phyloP scores from a whole-genome alignment of 2,797 vertebrate genomes.

The Macropus fuliginosus region DNA sequence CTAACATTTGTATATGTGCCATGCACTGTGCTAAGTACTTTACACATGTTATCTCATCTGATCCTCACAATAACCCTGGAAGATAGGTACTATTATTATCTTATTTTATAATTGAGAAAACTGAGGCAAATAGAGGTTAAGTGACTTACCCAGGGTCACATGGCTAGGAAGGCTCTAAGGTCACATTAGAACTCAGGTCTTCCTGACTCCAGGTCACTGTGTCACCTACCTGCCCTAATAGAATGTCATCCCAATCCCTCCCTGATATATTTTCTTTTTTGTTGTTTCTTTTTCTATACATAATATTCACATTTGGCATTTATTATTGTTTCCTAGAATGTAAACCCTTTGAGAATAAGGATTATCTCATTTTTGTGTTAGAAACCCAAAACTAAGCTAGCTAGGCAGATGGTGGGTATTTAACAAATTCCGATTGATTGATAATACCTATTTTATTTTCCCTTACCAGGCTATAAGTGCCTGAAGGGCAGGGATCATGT shows the following conservation, averaged over 20 bases:
- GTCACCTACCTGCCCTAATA: not conserved
- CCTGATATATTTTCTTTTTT: not conserved
- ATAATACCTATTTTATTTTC: not conserved
- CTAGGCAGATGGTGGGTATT: not conserved
- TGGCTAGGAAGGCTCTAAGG: not conserved
- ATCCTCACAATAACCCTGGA: not conserved
- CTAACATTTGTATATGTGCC: not conserved
- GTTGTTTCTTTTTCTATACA: not conserved
- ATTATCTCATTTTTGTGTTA: not conserved
- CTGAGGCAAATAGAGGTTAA: not conserved
- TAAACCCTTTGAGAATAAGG: not conserved
- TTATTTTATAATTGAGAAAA: not conserved
- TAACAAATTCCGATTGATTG: not conserved
- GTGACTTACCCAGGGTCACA: not conserved
- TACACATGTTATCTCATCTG: not conserved
- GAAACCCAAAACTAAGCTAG: not conserved
- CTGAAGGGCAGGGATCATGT: not conserved
- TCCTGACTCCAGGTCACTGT: not conserved
- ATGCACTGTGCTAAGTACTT: not conserved
- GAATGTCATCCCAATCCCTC: not conserved
- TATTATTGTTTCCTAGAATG: not conserved
- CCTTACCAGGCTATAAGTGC: not conserved
- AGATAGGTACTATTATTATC: not conserved
- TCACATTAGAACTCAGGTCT: not conserved
- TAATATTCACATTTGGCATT: not conserved